These are phyloP conservation scores for Mandrillus leucophaeus DNA, from an alignment of 2,113 vertebrate genomes.

Conservation along the genomic window DNA sequence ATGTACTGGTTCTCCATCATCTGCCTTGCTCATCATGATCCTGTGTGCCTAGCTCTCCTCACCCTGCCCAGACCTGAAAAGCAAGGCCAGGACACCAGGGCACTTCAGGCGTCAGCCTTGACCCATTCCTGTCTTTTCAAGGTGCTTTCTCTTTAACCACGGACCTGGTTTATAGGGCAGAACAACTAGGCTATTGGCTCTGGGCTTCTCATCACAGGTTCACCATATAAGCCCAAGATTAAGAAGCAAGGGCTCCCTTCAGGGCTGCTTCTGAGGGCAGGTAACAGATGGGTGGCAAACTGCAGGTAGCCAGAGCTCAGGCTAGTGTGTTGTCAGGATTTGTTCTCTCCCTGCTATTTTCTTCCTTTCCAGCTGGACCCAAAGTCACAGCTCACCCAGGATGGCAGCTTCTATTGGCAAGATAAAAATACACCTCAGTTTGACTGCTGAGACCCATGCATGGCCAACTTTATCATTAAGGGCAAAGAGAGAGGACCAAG, in stretches of 20 bases:
- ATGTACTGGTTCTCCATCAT: rapidly evolving
- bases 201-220: neutral
- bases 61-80: neutral
- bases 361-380: slow-evolving; percentile 59
- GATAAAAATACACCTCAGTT: slow-evolving; percentile 63
- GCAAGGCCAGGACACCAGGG: neutral
- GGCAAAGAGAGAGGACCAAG: neutral
- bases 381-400: slow-evolving; percentile 44
- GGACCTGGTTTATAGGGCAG: neutral
- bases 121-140: neutral
- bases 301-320: slow-evolving; percentile 20
- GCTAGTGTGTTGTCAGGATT: neutral
- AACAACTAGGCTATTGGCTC: neutral
- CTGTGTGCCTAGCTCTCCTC: neutral
- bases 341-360: slow-evolving; percentile 44
- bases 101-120: neutral
- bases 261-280: neutral
- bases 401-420: slow-evolving; percentile 28
- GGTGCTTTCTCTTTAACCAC: neutral
- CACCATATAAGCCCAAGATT: neutral
- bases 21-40: too few relatives aligned
- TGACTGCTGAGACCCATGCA: neutral
- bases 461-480: neutral
- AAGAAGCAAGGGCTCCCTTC: neutral
- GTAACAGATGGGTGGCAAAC: slow-evolving; percentile 61